Evolutionary conservation across 2,888 invertebrate genomes (phyloP).

Genomic region (Quadroppia sp.): DNA sequence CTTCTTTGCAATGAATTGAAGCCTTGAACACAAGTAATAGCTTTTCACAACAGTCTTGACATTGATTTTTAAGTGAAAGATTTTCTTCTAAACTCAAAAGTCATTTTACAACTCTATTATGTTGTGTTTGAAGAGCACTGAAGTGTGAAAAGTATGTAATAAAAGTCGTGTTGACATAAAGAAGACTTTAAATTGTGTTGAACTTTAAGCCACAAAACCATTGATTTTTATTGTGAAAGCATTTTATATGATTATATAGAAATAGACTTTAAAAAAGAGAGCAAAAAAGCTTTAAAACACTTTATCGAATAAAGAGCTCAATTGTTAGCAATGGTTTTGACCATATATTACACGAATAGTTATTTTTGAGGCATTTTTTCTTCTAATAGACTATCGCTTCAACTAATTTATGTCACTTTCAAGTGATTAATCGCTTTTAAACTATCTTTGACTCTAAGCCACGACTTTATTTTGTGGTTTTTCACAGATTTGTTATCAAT

Average conservation of each 20-base stretch:
- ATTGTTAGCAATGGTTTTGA: slow-evolving; percentile 6
- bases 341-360: background rate
- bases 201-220: slow-evolving; percentile 16
- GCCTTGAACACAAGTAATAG: background rate
- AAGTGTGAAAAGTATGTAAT: slow-evolving; percentile 23
- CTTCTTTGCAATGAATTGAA: background rate
- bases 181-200: background rate
- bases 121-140: slow-evolving; percentile 3
- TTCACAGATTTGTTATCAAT: background rate
- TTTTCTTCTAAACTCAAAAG: slow-evolving; percentile 12
- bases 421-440: slow-evolving; percentile 33
- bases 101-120: slow-evolving; percentile 5
- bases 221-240: slow-evolving; percentile 3
- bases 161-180: slow-evolving; percentile 31
- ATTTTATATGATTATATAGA: background rate
- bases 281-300: slow-evolving; percentile 30
- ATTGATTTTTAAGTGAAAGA: slow-evolving; percentile 1
- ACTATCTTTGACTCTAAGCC: slow-evolving; percentile 26
- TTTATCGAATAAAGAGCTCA: slow-evolving; percentile 18
- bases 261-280: slow-evolving; percentile 1
- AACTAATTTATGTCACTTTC: slow-evolving; percentile 32
- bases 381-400: slow-evolving; percentile 18
- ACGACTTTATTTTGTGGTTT: slow-evolving; percentile 9
- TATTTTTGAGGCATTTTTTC: slow-evolving; percentile 12
- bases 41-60: background rate